Base-by-base conservation (phyloP, 2,113 vertebrate genomes). In the Dasypus novemcinctus region DNA sequence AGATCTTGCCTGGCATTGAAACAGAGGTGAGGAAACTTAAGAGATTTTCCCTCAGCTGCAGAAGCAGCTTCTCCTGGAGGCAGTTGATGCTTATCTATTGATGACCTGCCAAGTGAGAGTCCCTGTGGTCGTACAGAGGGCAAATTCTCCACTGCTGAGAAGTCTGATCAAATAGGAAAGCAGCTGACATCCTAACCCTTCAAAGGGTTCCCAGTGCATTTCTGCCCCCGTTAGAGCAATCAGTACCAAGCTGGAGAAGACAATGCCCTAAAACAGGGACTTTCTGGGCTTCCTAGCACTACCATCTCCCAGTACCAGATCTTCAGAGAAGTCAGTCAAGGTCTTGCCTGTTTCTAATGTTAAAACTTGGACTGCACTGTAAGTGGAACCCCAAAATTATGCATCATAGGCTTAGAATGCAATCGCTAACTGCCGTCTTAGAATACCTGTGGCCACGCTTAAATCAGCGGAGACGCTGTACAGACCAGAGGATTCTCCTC, bases 1-100 rank as follows among this genome's bases (percentile, higher is more conserved):
- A 97, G 96, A 93, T 93, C 72, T 91, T 90, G 90, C 94, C 78
- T 93, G 57, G 57, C 75, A 46, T 25, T 54, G 95, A 46, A 79
- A 94, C 68, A 93, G 89, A 97, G 95, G n/a, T 97, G 96, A 95
- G 93, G 74, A 97, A 96, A 96, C 87, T 59, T 61, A 90, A 72
- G n/a, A 78, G 72, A 21, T 61, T 74, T 68, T 97, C 97, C 97
- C 95, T 93, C 64, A 96, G 63, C 74, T 49, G 41, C 75, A n/a
- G 85, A 90, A 61, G 63, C 79, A 52, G 29, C 20, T 61, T 82
- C 49, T 23, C 29, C 36, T 57, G 38, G 61, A 59, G 57, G 23
- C 31, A 2, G 71, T 2, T 81, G 93, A 57, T 43, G 46, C 36
- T 89, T 75, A 31, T 41, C 68, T 82, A 9, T 23, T 66, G 69